Evolutionary conservation across 2,888 invertebrate species (phyloP).

Genomic region (Parasteatoda lunata): DNA sequence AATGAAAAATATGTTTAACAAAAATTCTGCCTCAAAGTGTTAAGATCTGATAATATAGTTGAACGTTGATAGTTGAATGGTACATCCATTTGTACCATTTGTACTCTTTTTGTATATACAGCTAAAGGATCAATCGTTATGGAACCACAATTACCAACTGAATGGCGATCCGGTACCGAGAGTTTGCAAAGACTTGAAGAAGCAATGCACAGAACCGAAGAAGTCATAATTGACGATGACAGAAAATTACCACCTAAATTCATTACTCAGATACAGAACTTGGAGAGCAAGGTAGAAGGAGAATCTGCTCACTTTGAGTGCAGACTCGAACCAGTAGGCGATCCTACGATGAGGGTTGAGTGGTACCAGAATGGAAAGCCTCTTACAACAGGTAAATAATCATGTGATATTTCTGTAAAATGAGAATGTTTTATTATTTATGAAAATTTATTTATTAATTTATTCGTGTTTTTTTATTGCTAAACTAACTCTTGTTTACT

Average conservation of each 20-base stretch:
- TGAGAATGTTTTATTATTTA: background rate
- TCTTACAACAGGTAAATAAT: conserved; percentile 72
- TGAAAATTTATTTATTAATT: background rate
- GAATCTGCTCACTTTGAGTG: conserved; percentile 93
- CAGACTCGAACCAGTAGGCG: conserved; percentile 94
- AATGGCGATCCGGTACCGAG: conserved; percentile 90
- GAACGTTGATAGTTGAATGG: no score
- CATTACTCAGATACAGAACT: conserved; percentile 90
- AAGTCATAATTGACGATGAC: conserved; percentile 64
- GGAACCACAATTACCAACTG: conserved; percentile 90
- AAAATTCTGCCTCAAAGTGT: no score
- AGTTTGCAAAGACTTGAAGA: conserved; percentile 93
- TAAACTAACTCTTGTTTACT: background rate
- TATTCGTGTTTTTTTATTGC: no score
- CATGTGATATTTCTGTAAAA: background rate
- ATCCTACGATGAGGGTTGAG: conserved; percentile 82
- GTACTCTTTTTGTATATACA: conserved; percentile 4
- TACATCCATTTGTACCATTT: no score
- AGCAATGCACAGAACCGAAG: conserved; percentile 63
- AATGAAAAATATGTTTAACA: no score
- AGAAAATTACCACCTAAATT: conserved; percentile 81
- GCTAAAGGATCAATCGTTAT: conserved; percentile 83
- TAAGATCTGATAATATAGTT: no score
- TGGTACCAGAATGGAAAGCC: conserved; percentile 75
- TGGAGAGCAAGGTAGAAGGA: conserved; percentile 88